These are phyloP conservation scores for Leucophenga maculata DNA, from an alignment of 2,888 invertebrate species.

Conservation along the genomic window DNA sequence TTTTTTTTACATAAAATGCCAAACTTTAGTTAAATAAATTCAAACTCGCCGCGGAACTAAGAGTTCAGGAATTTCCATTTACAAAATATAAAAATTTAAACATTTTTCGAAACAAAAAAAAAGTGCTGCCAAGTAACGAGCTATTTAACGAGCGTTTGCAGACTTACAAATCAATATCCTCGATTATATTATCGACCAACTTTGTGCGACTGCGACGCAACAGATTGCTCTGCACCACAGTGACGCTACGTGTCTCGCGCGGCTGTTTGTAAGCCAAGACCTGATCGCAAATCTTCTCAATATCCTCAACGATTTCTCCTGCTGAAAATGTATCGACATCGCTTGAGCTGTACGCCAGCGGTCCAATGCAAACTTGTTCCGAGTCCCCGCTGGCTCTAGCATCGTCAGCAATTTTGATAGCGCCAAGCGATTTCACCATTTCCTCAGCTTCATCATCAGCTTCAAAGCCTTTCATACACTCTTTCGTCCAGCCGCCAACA, in stretches of 20 bases:
- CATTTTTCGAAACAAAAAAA: not conserved
- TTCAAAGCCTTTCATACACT: not conserved
- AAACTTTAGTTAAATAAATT: too few relatives aligned
- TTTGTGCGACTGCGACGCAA: conserved; percentile 41
- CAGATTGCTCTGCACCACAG: conserved; percentile 55
- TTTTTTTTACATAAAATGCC: too few relatives aligned
- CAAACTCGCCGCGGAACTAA: too few relatives aligned
- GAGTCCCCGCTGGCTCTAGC: not conserved
- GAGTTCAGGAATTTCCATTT: not conserved
- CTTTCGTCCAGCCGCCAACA: not conserved
- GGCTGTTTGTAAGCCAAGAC: not conserved
- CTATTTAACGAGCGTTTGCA: too few relatives aligned
- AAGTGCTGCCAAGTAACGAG: not conserved
- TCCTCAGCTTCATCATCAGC: conserved; percentile 3
- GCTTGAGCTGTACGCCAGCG: not conserved
- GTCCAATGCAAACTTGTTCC: conserved; percentile 21
- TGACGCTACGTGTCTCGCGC: conserved; percentile 16
- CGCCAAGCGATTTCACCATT: too few relatives aligned
- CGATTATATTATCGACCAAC: too few relatives aligned
- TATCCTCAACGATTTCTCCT: not conserved
- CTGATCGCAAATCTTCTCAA: not conserved
- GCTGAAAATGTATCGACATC: not conserved
- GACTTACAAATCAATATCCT: too few relatives aligned
- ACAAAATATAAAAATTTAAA: not conserved
- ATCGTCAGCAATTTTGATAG: not conserved